Conservation (phyloP, 1,140 invertebrate genomes). For the Carcinoscorpius rotundicauda region DNA sequence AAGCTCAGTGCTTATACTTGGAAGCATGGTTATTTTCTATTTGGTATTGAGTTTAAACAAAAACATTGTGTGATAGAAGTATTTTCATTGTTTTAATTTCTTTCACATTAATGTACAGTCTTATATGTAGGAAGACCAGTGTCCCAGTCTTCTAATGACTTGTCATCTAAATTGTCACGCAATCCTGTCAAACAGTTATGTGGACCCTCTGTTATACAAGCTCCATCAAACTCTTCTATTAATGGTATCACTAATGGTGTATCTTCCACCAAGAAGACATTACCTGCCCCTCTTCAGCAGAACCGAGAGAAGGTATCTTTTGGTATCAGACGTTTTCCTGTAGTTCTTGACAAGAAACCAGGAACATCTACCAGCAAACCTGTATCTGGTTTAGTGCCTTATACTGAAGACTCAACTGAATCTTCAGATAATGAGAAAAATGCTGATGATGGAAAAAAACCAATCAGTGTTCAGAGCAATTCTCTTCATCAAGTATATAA, state of each 20-base stretch:
- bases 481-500: neutral
- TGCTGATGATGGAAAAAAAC: slow-evolving; percentile 7
- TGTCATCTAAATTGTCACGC: neutral
- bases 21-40: no score
- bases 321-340: neutral
- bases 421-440: slow-evolving; percentile 27
- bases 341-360: neutral
- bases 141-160: neutral
- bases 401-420: slow-evolving; percentile 31
- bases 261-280: neutral
- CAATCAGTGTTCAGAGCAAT: neutral
- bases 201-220: neutral
- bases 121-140: neutral
- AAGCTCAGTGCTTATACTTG: no score
- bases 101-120: neutral
- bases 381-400: slow-evolving; percentile 27
- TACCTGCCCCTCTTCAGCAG: neutral
- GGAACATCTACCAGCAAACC: neutral
- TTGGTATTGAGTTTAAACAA: no score
- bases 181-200: neutral
- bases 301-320: slow-evolving; percentile 4
- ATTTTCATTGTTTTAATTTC: neutral
- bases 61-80: neutral
- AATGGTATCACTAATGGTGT: neutral
- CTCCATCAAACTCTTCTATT: slow-evolving; percentile 1